Evolutionary conservation across 2,113 vertebrate species (phyloP).

Genomic region (Centropus bengalensis): DNA sequence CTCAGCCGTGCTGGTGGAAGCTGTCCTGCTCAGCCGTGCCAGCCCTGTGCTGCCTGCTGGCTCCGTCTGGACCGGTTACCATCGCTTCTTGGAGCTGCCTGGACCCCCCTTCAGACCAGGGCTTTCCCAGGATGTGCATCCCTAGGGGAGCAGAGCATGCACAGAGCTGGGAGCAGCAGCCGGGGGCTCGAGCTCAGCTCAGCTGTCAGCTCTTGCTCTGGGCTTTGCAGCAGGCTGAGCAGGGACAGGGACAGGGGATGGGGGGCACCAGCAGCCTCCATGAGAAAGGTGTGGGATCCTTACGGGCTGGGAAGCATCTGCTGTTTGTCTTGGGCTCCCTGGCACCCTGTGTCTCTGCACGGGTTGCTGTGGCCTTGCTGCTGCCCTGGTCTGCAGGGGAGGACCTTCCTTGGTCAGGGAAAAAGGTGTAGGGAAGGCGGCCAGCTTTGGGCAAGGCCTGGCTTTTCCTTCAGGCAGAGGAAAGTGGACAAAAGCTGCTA

Average conservation of each 20-base stretch:
- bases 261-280: not conserved
- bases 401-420: not conserved
- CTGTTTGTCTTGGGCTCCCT: accelerated
- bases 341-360: not conserved
- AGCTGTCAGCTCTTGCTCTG: not conserved
- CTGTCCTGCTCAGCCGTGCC: not conserved
- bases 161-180: not conserved
- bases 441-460: not conserved
- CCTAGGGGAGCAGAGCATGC: not conserved
- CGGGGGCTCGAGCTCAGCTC: accelerated
- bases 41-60: not conserved
- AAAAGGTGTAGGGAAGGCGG: not conserved
- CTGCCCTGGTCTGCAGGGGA: accelerated
- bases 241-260: accelerated
- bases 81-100: accelerated
- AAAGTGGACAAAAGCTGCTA: not conserved
- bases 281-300: not conserved
- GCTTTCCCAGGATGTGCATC: too few species aligned
- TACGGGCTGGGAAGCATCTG: not conserved
- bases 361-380: accelerated
- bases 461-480: not conserved
- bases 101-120: not conserved
- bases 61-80: accelerated
- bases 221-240: accelerated
- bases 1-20: accelerated